A percentile compares a stretch with the other conserved stretches of the same genome.
Conservation (phyloP, 2,888 invertebrate genomes). For the Drosophila quinaria region DNA sequence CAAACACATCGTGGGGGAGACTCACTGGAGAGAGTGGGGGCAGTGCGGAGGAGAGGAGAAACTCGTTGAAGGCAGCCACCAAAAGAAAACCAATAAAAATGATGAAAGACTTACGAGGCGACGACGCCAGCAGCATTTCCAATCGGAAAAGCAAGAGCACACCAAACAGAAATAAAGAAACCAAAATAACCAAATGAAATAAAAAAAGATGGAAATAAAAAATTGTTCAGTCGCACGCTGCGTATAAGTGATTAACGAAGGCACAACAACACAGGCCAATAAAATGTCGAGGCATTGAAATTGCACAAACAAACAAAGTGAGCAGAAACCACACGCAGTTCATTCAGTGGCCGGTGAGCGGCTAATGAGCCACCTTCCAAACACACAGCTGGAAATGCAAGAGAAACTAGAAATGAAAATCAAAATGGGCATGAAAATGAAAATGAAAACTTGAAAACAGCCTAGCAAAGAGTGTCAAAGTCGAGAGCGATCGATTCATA, state of each 20-base stretch:
- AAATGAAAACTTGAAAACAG: not conserved
- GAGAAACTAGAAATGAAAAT: no score
- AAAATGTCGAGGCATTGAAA: slow-evolving; percentile 65
- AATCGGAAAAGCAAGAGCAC: slow-evolving; percentile 26
- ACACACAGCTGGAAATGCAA: not conserved
- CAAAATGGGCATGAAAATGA: no score
- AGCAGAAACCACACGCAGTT: slow-evolving; percentile 25
- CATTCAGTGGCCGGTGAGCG: slow-evolving; percentile 20
- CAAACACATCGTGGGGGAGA: slow-evolving; percentile 19
- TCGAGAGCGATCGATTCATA: no score
- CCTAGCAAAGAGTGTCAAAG: not conserved
- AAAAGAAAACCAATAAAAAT: slow-evolving; percentile 69
- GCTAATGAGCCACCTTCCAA: slow-evolving; percentile 17
- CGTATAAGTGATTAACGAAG: slow-evolving; percentile 69
- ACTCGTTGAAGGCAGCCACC: slow-evolving; percentile 7
- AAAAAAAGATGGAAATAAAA: slow-evolving; percentile 2
- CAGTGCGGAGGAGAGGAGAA: not conserved
- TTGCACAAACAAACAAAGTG: slow-evolving; percentile 55
- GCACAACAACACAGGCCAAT: slow-evolving; percentile 60
- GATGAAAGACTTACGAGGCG: slow-evolving; percentile 73
- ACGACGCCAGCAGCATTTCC: slow-evolving; percentile 36
- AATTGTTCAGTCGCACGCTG: slow-evolving; percentile 35
- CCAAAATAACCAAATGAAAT: not conserved
- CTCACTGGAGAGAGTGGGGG: not conserved
- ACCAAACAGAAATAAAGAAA: slow-evolving; percentile 6